Percentiles rank a stretch among this genome's conserved stretches.
These are phyloP conservation scores for Scaptomyza montana DNA, from an alignment of 1,140 invertebrate species.

Conservation along the genomic window DNA sequence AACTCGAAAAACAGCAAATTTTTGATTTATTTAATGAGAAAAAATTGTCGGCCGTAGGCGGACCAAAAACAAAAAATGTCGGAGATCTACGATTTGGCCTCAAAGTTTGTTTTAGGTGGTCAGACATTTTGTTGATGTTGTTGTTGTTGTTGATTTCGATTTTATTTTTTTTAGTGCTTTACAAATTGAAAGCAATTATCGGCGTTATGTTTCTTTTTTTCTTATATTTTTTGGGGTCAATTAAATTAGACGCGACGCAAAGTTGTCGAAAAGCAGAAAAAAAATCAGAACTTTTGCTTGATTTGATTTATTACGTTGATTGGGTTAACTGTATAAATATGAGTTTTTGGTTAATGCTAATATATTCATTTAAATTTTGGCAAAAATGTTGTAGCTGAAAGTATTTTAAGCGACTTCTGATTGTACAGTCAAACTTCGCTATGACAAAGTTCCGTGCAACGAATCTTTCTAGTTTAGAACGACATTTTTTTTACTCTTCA, in stretches of 20 bases:
- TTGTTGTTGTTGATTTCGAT: neutral
- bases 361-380: neutral
- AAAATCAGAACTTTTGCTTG: constrained; percentile 5
- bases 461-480: no score
- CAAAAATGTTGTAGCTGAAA: no score
- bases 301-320: constrained; percentile 23
- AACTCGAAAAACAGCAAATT: constrained; percentile 45
- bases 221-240: constrained; percentile 68
- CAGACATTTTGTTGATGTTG: constrained; percentile 10
- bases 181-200: constrained; percentile 71
- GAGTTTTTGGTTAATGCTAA: neutral
- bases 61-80: constrained; percentile 5
- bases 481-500: no score
- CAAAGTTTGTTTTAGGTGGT: constrained; percentile 33
- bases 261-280: constrained; percentile 20
- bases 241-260: constrained; percentile 53
- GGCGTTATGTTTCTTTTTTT: constrained; percentile 1
- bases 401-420: no score
- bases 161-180: constrained; percentile 26
- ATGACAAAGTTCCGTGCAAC: no score
- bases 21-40: constrained; percentile 77
- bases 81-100: constrained; percentile 39
- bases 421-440: no score
- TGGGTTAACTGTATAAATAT: neutral
- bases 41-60: constrained; percentile 60